phyloP scores from a whole-genome alignment of 2,113 vertebrate species.

The Campylomormyrus numenius region DNA sequence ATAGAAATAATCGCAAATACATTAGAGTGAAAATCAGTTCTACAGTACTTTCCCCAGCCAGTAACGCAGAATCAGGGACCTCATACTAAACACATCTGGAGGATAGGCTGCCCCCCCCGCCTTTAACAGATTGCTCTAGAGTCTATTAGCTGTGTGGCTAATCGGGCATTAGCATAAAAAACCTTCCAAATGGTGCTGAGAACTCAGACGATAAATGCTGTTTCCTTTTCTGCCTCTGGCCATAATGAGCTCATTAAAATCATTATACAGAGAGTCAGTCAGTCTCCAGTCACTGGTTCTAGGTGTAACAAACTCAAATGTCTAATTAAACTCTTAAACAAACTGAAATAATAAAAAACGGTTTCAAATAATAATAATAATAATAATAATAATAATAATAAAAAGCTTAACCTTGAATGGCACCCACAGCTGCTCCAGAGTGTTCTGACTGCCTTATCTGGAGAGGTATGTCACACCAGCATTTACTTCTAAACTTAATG shows the following conservation, averaged over 20 bases:
- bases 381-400: background rate
- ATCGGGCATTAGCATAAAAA: background rate
- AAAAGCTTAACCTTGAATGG: background rate
- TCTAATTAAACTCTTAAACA: background rate
- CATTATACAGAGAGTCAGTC: background rate
- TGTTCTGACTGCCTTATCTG: background rate
- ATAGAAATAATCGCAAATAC: background rate
- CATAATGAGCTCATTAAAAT: background rate
- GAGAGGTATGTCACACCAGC: background rate
- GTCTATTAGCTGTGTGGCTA: background rate
- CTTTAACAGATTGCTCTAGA: background rate
- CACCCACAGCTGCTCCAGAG: background rate
- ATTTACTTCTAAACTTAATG: background rate
- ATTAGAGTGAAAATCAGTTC: background rate
- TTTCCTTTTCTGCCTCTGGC: background rate
- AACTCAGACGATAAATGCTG: background rate
- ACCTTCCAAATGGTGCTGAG: background rate
- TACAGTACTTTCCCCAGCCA: background rate
- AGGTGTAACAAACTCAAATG: background rate
- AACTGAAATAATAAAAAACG: background rate
- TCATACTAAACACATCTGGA: background rate
- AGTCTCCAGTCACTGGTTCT: background rate
- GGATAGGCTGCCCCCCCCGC: background rate
- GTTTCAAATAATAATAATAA: too few species aligned
- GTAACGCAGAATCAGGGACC: background rate